Base-by-base conservation (phyloP, 2,797 vertebrate genomes). In the Acipenser ruthenus region DNA sequence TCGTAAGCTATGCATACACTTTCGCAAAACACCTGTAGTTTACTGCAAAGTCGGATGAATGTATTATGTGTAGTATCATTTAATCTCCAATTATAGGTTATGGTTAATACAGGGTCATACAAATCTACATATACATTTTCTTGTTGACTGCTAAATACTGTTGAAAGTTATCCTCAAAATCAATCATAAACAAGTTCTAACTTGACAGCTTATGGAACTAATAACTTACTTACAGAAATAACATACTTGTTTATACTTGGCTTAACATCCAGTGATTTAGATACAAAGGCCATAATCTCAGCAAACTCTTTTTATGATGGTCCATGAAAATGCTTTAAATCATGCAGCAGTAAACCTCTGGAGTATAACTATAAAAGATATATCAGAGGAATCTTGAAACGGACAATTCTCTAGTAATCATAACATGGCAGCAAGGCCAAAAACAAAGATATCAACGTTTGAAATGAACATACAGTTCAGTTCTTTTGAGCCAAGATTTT, bases 241-340 rank as follows among this genome's bases (percentile, higher is more conserved):
- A 18, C 15, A 6, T 56, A 6, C 37, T 18, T 62, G 15, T 23
- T 12, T 56, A 56, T 23, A 18, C 8, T 6, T 62, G 23, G 7
- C 37, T 62, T 48, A 15, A 15, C 60, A 23, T 62, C 8, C 15
- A 8, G 3, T 62, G 15, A 15, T 48, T 62, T 62, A 15, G n/a
- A 15, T 62, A 2, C n/a, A 60, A 50, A 50, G 3, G 51, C 8
- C 6, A 37, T 10, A 23, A n/a, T 50, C 58, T 55, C 49, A 64
- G 50, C 53, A 56, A 50, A 23, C 67, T 61, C 52, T 67, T 67
- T 67, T 49, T n/a, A 7, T 3, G 13, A 10, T n/a, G 13, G 58
- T 52, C 60, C 11, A 9, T 37, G 15, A 12, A 60, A 13, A 58
- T 60, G 51, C 67, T 23, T 65, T 62, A 60, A 63, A 65, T 48